A percentile compares a stretch with the other conserved stretches of the same genome.
Conservation (phyloP, 2,888 invertebrate species). For the Cheilosia vulpina region DNA sequence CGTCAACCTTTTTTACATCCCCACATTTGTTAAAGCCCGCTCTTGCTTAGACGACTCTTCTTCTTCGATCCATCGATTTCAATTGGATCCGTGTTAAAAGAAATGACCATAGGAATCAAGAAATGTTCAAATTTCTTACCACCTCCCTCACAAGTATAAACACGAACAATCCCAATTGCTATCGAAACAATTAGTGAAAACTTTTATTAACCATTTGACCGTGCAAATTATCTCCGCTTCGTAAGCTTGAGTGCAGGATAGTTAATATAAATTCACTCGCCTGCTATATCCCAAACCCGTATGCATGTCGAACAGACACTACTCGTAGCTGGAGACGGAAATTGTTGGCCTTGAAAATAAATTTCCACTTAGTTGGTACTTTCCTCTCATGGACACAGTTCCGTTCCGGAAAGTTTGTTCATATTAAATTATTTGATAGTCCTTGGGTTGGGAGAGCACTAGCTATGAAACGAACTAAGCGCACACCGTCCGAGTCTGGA, state of each 20-base stretch:
- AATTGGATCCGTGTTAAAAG: too few species aligned
- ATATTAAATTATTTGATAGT: conserved; percentile 46
- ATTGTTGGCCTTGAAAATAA: conserved; percentile 67
- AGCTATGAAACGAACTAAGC: conserved; percentile 11
- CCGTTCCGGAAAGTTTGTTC: conserved; percentile 33
- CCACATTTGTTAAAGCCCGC: too few species aligned
- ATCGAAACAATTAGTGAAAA: too few species aligned
- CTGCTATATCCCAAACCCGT: not conserved
- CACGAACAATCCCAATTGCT: too few species aligned
- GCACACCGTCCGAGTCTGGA: conserved; percentile 21
- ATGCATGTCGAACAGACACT: conserved; percentile 7
- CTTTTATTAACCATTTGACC: too few species aligned
- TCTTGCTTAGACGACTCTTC: too few species aligned
- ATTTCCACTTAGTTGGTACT: conserved; percentile 56
- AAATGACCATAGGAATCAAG: too few species aligned
- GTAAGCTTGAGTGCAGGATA: not conserved
- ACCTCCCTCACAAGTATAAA: too few species aligned
- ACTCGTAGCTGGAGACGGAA: conserved; percentile 21
- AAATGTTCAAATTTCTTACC: too few species aligned
- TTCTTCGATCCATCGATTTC: too few species aligned
- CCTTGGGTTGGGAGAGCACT: conserved; percentile 22
- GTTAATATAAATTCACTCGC: not conserved
- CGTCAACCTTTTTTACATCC: too few species aligned
- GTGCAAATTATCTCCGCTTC: too few species aligned
- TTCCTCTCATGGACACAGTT: conserved; percentile 17